These are phyloP conservation scores for Dicyrtoma fusca DNA, from an alignment of 2,888 invertebrate species.

Conservation along the genomic window DNA sequence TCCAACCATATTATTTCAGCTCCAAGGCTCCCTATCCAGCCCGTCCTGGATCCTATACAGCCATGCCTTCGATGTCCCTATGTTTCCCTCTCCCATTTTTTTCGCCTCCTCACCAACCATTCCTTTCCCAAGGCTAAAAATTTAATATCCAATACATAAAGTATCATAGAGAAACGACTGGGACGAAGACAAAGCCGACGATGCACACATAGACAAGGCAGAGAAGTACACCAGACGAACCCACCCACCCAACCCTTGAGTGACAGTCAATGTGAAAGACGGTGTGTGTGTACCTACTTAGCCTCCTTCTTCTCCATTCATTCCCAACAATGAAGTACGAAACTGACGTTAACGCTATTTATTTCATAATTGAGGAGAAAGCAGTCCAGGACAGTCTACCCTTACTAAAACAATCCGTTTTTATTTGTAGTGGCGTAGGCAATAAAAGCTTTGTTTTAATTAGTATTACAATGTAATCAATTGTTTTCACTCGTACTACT, in stretches of 20 bases:
- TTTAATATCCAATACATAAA: conserved; percentile 4
- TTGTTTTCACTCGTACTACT: no score
- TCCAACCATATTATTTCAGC: conserved; percentile 17
- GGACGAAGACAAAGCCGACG: no score
- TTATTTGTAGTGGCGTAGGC: no score
- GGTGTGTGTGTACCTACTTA: neutral
- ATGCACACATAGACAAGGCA: no score
- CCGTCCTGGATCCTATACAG: neutral
- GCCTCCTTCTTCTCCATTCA: neutral
- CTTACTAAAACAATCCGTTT: no score
- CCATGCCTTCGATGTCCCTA: neutral
- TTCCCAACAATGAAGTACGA: neutral
- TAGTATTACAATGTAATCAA: no score
- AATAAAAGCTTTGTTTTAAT: no score
- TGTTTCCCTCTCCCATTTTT: neutral
- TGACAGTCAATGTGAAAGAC: conserved; percentile 10
- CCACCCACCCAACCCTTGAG: neutral
- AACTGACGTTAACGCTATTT: no score
- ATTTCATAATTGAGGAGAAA: neutral
- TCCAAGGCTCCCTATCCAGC: conserved; percentile 1
- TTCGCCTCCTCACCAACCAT: neutral
- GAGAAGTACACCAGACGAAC: no score
- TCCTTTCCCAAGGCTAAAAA: neutral
- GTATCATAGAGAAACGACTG: no score
- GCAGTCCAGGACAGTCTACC: no score